These are phyloP conservation scores for Lycaon pictus DNA, from an alignment of 2,113 vertebrate genomes.

Conservation along the genomic window DNA sequence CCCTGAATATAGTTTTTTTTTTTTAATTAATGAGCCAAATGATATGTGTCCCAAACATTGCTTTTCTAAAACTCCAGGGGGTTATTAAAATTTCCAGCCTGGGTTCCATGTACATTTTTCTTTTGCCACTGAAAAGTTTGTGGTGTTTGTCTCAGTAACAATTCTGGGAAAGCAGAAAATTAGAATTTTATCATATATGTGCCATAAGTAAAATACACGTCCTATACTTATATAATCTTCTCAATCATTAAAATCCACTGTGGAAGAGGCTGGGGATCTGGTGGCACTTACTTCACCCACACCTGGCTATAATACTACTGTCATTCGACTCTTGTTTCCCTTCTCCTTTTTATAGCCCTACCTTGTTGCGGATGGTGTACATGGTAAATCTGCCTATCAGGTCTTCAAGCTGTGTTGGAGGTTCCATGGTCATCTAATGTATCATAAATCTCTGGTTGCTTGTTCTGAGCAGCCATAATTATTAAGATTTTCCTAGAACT, in stretches of 20 bases:
- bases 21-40: neutral
- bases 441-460: neutral
- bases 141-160: neutral
- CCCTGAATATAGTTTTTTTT: neutral
- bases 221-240: neutral
- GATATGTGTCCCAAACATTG: neutral
- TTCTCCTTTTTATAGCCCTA: neutral
- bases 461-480: neutral
- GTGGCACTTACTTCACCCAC: neutral
- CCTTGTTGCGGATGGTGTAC: rapidly evolving
- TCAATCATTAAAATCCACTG: neutral
- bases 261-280: neutral
- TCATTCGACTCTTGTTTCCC: rapidly evolving
- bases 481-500: neutral
- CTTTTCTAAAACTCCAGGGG: neutral
- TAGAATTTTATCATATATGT: neutral
- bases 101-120: neutral
- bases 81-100: conserved; percentile 16
- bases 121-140: conserved; percentile 16
- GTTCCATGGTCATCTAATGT: neutral
- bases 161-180: conserved; percentile 80
- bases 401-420: neutral
- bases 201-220: neutral
- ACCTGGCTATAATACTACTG: rapidly evolving
- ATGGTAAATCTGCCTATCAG: neutral